These are phyloP conservation scores for Chaunax sp. DNA, from an alignment of 2,797 vertebrate genomes.

Conservation along the genomic window DNA sequence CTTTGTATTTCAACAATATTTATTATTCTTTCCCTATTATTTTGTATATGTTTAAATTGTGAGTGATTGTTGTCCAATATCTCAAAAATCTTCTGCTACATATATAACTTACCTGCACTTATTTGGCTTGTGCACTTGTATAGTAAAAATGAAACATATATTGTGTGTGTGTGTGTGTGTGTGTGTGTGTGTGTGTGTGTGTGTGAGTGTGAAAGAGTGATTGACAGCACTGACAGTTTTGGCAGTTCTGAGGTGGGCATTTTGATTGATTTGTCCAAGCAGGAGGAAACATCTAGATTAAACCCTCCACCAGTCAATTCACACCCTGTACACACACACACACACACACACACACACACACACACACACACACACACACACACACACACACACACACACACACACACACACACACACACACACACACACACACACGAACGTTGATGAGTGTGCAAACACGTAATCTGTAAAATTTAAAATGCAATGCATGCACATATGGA, in stretches of 20 bases:
- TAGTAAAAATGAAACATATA: background rate
- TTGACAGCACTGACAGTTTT: conserved; percentile 62
- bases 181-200: conserved; percentile 5
- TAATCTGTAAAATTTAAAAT: background rate
- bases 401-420: background rate
- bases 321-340: background rate
- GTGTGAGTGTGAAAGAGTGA: conserved; percentile 21
- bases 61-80: too few relatives aligned
- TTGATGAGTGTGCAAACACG: background rate
- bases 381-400: background rate
- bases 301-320: conserved; percentile 47
- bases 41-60: too few relatives aligned
- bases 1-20: too few relatives aligned
- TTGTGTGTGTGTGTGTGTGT: conserved; percentile 12
- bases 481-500: conserved; percentile 4
- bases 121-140: too few relatives aligned
- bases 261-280: conserved; percentile 70
- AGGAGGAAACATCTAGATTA: conserved; percentile 58
- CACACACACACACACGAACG: background rate
- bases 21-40: too few relatives aligned
- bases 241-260: conserved; percentile 53
- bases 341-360: conserved; percentile 1
- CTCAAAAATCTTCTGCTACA: too few relatives aligned
- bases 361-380: conserved; percentile 1
- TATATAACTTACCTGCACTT: too few relatives aligned